Conservation (phyloP, 1,140 invertebrate species). For the Saccostrea glomerata region DNA sequence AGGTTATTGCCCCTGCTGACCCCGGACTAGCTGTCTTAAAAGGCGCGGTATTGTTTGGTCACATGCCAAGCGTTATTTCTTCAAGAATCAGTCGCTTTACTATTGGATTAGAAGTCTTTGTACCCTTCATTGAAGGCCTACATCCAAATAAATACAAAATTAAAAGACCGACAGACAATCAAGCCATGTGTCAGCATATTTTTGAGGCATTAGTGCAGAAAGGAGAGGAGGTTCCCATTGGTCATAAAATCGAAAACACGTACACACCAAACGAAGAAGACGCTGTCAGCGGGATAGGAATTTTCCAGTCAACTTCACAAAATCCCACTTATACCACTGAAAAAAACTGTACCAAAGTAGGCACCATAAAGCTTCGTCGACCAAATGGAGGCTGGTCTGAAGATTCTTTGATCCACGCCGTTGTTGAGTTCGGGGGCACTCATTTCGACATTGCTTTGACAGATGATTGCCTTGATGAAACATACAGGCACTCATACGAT, state of each 20-base stretch:
- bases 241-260: constrained; percentile 36
- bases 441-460: constrained; percentile 25
- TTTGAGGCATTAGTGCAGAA: constrained; percentile 54
- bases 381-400: neutral
- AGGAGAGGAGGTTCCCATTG: constrained; percentile 47
- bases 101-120: too few relatives aligned
- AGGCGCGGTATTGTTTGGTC: constrained; percentile 55
- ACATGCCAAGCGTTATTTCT: constrained; percentile 23
- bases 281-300: neutral
- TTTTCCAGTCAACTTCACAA: constrained; percentile 45
- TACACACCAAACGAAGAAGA: constrained; percentile 13
- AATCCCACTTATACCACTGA: constrained; percentile 55
- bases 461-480: constrained; percentile 39
- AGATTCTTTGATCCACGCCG: constrained; percentile 9
- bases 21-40: constrained; percentile 53
- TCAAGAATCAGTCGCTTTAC: too few relatives aligned
- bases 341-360: constrained; percentile 46
- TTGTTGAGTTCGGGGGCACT: constrained; percentile 54
- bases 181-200: constrained; percentile 40
- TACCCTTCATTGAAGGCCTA: too few relatives aligned
- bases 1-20: constrained; percentile 46
- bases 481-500: constrained; percentile 23
- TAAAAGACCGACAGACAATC: neutral
- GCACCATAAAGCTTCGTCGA: constrained; percentile 41
- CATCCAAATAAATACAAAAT: too few relatives aligned